Evolutionary conservation across 1,140 invertebrate genomes (phyloP).

Genomic region (Aphelinus atriplicis): DNA sequence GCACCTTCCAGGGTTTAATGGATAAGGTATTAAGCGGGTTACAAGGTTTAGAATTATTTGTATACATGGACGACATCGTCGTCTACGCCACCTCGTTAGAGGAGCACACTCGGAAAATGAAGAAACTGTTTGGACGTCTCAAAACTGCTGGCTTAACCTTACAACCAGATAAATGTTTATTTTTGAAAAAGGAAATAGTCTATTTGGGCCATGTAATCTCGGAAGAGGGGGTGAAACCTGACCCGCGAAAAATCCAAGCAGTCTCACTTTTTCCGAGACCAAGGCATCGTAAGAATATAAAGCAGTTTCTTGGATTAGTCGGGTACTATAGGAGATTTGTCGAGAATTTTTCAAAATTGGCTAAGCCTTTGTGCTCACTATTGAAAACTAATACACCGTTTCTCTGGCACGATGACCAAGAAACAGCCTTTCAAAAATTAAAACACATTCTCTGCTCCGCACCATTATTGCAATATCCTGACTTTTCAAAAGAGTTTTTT

Average conservation of each 20-base stretch:
- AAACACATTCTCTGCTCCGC: neutral
- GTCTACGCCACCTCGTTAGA: constrained; percentile 47
- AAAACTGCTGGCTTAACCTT: constrained; percentile 23
- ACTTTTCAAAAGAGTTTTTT: neutral
- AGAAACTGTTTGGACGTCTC: constrained; percentile 1
- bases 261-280: neutral
- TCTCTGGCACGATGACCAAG: constrained; percentile 4
- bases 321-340: constrained; percentile 44
- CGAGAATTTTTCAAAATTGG: constrained; percentile 5
- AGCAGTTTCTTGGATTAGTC: constrained; percentile 43
- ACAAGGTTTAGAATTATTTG: constrained; percentile 45
- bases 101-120: constrained; percentile 45
- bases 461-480: neutral
- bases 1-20: constrained; percentile 3
- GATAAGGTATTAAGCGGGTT: constrained; percentile 19
- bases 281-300: constrained; percentile 27
- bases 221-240: constrained; percentile 15
- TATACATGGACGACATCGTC: constrained; percentile 61
- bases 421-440: constrained; percentile 22
- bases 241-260: constrained; percentile 4
- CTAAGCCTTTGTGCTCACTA: constrained; percentile 7
- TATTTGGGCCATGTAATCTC: constrained; percentile 30
- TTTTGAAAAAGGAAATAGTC: constrained; percentile 3
- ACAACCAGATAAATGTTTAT: constrained; percentile 31
- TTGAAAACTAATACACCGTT: constrained; percentile 9